phyloP scores from a whole-genome alignment of 2,113 vertebrate species.

The Scortum barcoo region DNA sequence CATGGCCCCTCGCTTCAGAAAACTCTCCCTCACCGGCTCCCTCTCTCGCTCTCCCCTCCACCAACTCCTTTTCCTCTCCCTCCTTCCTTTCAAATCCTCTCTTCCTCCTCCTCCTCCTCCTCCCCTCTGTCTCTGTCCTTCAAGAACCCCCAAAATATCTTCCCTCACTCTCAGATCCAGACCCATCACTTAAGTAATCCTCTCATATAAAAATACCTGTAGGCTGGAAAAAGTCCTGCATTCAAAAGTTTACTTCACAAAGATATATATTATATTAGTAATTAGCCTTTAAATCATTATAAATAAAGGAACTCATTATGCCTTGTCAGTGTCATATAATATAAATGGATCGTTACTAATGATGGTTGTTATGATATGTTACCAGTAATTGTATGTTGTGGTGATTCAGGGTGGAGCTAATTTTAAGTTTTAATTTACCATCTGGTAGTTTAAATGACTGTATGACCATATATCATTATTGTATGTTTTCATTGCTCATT shows the following conservation, averaged over 20 bases:
- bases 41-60: constrained; percentile 55
- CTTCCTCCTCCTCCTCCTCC: constrained; percentile 54
- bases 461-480: not conserved
- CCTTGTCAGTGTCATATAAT: not conserved
- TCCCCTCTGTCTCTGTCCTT: constrained; percentile 53
- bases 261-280: not conserved
- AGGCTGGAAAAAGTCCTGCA: not conserved
- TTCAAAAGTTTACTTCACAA: not conserved
- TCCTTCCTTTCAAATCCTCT: constrained; percentile 68
- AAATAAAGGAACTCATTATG: not conserved
- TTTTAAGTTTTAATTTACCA: not conserved
- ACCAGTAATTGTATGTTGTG: not conserved
- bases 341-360: not conserved
- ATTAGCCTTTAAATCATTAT: not conserved
- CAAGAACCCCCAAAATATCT: constrained; percentile 59
- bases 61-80: constrained; percentile 66
- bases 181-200: not conserved
- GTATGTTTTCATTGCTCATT: not conserved
- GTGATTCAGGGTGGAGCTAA: not conserved
- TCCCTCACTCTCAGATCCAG: constrained; percentile 44
- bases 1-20: constrained; percentile 87
- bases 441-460: not conserved
- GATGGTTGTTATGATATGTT: not conserved
- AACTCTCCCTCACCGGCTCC: constrained; percentile 72
- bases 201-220: not conserved